These are phyloP conservation scores for Labroides dimidiatus DNA, from an alignment of 2,797 vertebrate genomes.

Conservation along the genomic window DNA sequence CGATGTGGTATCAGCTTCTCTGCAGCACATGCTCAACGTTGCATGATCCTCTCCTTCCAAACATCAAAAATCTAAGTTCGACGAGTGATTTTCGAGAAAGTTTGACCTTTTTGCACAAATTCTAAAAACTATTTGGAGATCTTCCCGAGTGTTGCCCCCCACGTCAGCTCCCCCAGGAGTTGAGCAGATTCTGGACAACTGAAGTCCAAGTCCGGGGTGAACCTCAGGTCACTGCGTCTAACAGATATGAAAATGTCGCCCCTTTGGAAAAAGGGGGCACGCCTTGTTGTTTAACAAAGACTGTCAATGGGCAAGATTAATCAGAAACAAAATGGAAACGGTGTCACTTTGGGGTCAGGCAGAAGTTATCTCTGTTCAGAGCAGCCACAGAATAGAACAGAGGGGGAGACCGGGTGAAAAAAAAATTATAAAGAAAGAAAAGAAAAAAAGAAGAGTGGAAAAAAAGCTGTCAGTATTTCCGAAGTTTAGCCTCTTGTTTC, in stretches of 20 bases:
- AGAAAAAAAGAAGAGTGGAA: slow-evolving; percentile 70
- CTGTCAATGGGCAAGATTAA: slow-evolving; percentile 99
- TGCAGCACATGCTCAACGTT: slow-evolving; percentile 7
- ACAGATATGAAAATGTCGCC: slow-evolving; percentile 99
- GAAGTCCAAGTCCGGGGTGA: slow-evolving; percentile 99
- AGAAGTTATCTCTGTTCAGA: slow-evolving; percentile 89
- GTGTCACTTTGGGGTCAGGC: slow-evolving; percentile 98
- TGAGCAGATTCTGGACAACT: slow-evolving; percentile 89
- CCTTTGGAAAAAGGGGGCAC: slow-evolving; percentile 90
- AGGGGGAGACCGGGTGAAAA: slow-evolving; percentile 21
- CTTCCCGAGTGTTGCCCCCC: slow-evolving; percentile 73
- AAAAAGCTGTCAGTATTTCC: slow-evolving; percentile 79
- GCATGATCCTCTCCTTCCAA: neutral
- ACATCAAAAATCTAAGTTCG: slow-evolving; percentile 12
- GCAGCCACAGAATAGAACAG: slow-evolving; percentile 68
- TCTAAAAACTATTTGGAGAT: slow-evolving; percentile 53
- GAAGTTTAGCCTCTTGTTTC: slow-evolving; percentile 79
- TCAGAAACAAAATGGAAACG: slow-evolving; percentile 98
- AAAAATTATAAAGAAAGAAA: slow-evolving; percentile 57
- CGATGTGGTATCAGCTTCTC: neutral
- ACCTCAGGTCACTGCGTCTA: slow-evolving; percentile 99
- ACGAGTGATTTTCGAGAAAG: slow-evolving; percentile 35
- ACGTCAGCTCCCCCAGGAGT: slow-evolving; percentile 80
- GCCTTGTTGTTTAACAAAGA: slow-evolving; percentile 99
- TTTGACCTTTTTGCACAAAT: slow-evolving; percentile 22